Percentiles rank a stretch among this genome's conserved stretches.
Conservation (phyloP, 2,113 vertebrate genomes). For the Galbula dea region DNA sequence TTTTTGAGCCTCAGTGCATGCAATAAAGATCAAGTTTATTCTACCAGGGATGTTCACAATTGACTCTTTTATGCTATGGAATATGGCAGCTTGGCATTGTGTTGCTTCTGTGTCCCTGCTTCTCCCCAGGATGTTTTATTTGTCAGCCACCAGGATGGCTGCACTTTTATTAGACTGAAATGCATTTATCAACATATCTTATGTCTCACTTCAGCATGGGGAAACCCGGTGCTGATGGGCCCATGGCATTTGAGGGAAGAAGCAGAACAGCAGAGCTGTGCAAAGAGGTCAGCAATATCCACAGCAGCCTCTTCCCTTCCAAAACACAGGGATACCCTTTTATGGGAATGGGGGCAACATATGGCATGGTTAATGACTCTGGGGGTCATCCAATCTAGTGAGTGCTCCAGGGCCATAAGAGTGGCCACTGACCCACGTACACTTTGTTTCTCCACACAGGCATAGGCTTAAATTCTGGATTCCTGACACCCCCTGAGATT, state of each 20-base stretch:
- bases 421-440: fast-evolving
- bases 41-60: neutral
- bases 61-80: neutral
- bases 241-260: neutral
- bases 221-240: neutral
- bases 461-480: neutral
- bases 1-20: neutral
- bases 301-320: neutral
- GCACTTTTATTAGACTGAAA: neutral
- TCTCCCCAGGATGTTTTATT: neutral
- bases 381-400: neutral
- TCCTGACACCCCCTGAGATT: neutral
- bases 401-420: neutral
- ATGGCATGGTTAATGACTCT: neutral
- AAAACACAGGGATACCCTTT: neutral
- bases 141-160: neutral
- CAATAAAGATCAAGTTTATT: neutral
- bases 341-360: neutral
- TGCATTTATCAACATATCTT: neutral
- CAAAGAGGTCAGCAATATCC: neutral
- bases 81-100: neutral
- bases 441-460: neutral
- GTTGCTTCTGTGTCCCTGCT: neutral
- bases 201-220: neutral
- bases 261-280: neutral